Conservation (phyloP, 2,888 invertebrate species). For the Didymodactylos carnosus region DNA sequence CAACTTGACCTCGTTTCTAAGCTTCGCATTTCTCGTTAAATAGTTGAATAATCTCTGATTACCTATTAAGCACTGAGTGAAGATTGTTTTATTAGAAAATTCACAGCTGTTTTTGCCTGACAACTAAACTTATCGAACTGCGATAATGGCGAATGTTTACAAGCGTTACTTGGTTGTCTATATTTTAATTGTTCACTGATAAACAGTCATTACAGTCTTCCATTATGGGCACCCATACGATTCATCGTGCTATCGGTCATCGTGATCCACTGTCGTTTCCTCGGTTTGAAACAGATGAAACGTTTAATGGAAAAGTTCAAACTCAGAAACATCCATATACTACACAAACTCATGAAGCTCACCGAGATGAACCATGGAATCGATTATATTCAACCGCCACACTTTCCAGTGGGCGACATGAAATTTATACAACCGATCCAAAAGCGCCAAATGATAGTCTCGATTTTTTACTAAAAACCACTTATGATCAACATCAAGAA, state of each 20-base stretch:
- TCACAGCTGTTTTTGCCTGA: no score
- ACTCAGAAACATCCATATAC: conserved; percentile 7
- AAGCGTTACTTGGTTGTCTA: no score
- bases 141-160: no score
- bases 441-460: conserved; percentile 29
- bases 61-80: no score
- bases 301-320: not conserved
- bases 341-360: not conserved
- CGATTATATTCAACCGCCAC: conserved; percentile 26
- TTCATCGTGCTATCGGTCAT: conserved; percentile 9
- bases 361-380: conserved; percentile 14
- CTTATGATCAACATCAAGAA: conserved; percentile 31
- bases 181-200: no score
- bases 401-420: conserved; percentile 25
- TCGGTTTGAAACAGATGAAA: conserved; percentile 5
- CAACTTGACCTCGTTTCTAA: no score
- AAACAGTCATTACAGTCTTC: no score
- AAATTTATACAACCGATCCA: conserved; percentile 25
- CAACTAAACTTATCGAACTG: no score
- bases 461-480: conserved; percentile 31
- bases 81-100: no score
- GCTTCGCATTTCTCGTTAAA: no score
- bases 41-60: no score
- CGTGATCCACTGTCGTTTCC: conserved; percentile 14
- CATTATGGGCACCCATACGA: no score